These are phyloP conservation scores for Eidolon helvum DNA, from an alignment of 2,113 vertebrate genomes.

Conservation along the genomic window DNA sequence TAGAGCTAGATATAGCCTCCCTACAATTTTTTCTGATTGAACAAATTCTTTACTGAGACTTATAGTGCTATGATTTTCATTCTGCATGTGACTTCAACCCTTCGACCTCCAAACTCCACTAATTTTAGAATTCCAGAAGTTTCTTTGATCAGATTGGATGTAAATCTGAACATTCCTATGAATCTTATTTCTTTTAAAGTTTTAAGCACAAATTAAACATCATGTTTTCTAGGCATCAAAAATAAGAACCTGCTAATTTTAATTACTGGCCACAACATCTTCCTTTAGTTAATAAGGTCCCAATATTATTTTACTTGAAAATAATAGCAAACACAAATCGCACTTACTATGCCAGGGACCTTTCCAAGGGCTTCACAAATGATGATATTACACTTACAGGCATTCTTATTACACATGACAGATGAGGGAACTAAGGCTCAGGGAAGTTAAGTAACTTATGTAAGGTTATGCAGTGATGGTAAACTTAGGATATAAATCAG, in stretches of 20 bases:
- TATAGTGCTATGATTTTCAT: not conserved
- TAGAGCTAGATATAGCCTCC: not conserved
- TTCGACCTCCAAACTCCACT: not conserved
- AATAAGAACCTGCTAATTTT: not conserved
- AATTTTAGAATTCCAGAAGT: not conserved
- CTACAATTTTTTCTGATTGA: not conserved
- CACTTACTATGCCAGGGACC: not conserved
- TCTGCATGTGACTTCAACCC: not conserved
- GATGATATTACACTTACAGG: not conserved
- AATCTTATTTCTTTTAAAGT: not conserved
- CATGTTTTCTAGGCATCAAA: not conserved
- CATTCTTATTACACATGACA: not conserved
- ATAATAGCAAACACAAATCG: not conserved
- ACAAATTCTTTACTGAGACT: not conserved
- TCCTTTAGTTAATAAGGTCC: not conserved
- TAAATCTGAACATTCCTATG: not conserved
- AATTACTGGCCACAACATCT: not conserved
- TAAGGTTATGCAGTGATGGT: not conserved
- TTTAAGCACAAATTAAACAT: not conserved
- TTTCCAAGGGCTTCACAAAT: not conserved
- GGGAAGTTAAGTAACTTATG: not conserved
- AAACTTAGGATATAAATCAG: not conserved
- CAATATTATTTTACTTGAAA: not conserved
- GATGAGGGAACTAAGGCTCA: not conserved
- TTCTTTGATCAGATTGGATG: not conserved